Evolutionary conservation across 2,113 vertebrate species (phyloP).

Genomic region (Ophiodon elongatus): DNA sequence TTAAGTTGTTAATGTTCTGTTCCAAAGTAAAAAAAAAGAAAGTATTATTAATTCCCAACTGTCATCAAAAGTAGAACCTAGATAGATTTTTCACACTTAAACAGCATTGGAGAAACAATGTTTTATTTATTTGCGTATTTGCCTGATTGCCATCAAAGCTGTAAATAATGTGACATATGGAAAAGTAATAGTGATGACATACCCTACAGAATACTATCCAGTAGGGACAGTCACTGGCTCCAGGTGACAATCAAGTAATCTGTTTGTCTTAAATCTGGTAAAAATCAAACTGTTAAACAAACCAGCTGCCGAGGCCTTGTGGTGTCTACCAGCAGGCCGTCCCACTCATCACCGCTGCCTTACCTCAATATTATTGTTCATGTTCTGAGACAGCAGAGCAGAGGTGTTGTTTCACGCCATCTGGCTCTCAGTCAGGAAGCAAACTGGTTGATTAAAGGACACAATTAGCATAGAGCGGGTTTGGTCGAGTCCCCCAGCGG

Average conservation of each 20-base stretch:
- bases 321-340: slow-evolving; percentile 18
- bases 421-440: slow-evolving; percentile 51
- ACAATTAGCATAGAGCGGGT: slow-evolving; percentile 53
- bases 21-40: too few species aligned
- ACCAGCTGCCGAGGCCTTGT: too few species aligned
- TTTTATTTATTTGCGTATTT: neutral
- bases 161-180: too few species aligned
- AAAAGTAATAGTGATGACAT: too few species aligned
- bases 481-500: slow-evolving; percentile 27
- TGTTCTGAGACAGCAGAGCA: slow-evolving; percentile 26
- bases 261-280: neutral
- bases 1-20: neutral
- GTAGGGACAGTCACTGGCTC: neutral
- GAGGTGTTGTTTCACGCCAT: slow-evolving; percentile 48
- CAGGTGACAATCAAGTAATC: neutral
- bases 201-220: too few species aligned
- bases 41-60: too few species aligned
- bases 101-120: neutral
- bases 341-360: neutral
- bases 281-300: neutral
- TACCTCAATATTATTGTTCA: neutral
- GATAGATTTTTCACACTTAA: neutral
- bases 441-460: slow-evolving; percentile 56
- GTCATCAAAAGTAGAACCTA: too few species aligned
- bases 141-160: neutral